phyloP scores from a whole-genome alignment of 2,113 vertebrate species.

The Brevimyrus niger region DNA sequence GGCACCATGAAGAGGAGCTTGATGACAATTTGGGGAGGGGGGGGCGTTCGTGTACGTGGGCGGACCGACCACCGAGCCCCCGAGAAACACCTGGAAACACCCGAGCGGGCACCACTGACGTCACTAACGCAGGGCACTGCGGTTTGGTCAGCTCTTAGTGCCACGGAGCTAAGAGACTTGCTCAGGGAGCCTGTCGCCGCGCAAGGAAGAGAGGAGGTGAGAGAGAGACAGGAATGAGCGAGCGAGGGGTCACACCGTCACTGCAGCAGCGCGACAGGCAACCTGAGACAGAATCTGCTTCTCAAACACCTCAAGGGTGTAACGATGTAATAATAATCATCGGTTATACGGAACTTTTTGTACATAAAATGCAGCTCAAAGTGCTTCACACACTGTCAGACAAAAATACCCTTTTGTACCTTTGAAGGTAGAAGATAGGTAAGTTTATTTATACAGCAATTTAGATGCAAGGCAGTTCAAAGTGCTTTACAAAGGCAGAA shows the following conservation, averaged over 20 bases:
- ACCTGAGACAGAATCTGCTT: not conserved
- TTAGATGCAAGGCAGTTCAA: no score
- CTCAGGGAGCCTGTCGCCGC: not conserved
- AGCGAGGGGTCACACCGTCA: not conserved
- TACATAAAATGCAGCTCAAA: no score
- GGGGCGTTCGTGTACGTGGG: not conserved
- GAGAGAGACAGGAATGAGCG: not conserved
- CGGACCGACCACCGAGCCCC: not conserved
- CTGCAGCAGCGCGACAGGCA: not conserved
- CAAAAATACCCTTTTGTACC: no score
- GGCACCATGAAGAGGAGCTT: not conserved
- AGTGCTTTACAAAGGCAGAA: no score
- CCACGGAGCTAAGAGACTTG: not conserved
- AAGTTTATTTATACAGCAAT: no score
- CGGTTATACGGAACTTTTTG: no score
- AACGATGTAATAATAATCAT: no score
- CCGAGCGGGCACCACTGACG: not conserved
- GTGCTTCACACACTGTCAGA: no score
- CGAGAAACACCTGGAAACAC: not conserved
- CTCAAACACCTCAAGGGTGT: no score
- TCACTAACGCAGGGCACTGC: not conserved
- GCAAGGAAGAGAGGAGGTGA: not conserved
- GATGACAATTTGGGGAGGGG: not conserved
- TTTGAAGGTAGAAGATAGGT: no score
- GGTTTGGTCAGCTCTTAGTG: not conserved